phyloP scores from a whole-genome alignment of 2,113 vertebrate genomes.

The Xenopus borealis region DNA sequence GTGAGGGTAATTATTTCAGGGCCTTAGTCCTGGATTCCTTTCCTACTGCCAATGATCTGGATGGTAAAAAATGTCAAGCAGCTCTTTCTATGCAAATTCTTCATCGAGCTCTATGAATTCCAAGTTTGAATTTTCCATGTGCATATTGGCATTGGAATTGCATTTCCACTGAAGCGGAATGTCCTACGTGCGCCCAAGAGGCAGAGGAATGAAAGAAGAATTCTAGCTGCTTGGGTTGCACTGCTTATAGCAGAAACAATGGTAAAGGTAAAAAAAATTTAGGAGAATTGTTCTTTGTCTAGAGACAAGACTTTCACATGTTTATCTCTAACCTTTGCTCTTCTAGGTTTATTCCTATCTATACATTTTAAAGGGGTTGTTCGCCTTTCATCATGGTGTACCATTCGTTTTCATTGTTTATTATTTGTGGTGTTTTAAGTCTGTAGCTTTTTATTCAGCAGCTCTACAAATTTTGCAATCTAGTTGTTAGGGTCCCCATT shows the following conservation, averaged over 20 bases:
- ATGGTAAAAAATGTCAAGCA: slow-evolving; percentile 20
- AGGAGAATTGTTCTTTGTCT: too few relatives aligned
- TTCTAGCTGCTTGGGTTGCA: background rate
- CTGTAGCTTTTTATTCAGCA: too few relatives aligned
- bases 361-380: too few relatives aligned
- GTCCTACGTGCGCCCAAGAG: background rate
- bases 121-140: slow-evolving; percentile 5
- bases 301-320: too few relatives aligned
- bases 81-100: slow-evolving; percentile 30
- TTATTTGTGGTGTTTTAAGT: too few relatives aligned
- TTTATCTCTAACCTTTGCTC: too few relatives aligned
- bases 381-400: too few relatives aligned
- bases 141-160: slow-evolving; percentile 11
- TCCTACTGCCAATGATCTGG: background rate
- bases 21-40: background rate
- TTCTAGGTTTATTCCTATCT: too few relatives aligned
- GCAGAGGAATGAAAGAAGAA: background rate
- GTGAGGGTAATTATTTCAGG: slow-evolving; percentile 4
- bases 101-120: background rate
- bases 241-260: background rate
- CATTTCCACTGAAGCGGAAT: background rate
- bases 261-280: too few relatives aligned
- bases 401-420: too few relatives aligned
- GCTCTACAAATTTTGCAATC: too few relatives aligned
- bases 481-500: too few relatives aligned